Percentiles rank a stretch among this genome's conserved stretches.
These are phyloP conservation scores for Ictidomys tridecemlineatus DNA, from an alignment of 2,113 vertebrate genomes.

Conservation along the genomic window DNA sequence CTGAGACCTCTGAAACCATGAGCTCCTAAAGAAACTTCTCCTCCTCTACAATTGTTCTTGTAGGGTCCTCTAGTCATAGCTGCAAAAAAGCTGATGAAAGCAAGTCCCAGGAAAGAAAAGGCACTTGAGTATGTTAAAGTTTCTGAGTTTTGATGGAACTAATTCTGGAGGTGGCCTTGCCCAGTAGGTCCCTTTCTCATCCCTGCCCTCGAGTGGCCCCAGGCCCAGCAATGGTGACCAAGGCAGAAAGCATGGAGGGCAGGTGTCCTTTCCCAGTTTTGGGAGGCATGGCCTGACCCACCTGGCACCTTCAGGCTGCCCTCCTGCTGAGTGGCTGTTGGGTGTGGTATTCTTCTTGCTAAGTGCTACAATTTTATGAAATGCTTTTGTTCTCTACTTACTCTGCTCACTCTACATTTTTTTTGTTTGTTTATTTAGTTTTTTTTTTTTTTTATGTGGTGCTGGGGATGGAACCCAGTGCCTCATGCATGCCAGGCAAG, in stretches of 20 bases:
- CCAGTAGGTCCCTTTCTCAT: background rate
- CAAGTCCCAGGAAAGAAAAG: background rate
- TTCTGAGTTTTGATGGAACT: background rate
- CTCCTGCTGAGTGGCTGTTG: background rate
- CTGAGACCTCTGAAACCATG: too few species aligned
- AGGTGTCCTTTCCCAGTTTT: background rate
- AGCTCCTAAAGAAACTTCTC: too few species aligned
- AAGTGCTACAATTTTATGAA: slow-evolving; percentile 1
- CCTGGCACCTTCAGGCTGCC: background rate
- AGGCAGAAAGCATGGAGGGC: background rate
- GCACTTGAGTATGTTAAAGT: background rate
- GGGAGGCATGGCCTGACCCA: background rate
- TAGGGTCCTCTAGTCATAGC: background rate
- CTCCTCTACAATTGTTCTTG: too few species aligned
- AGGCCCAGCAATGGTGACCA: background rate
- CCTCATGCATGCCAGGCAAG: too few species aligned
- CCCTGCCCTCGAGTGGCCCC: accelerated
- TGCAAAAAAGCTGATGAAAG: too few species aligned
- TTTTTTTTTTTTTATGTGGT: too few species aligned
- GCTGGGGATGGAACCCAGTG: too few species aligned
- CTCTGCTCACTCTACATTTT: background rate
- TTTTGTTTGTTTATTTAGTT: too few species aligned
- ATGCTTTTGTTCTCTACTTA: background rate
- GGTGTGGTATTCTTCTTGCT: background rate
- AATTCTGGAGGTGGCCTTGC: background rate